Evolutionary conservation across 2,797 vertebrate genomes (phyloP), one percentile per base, ranked within the genome.

Genomic region (Pseudochirops corinnae): DNA sequence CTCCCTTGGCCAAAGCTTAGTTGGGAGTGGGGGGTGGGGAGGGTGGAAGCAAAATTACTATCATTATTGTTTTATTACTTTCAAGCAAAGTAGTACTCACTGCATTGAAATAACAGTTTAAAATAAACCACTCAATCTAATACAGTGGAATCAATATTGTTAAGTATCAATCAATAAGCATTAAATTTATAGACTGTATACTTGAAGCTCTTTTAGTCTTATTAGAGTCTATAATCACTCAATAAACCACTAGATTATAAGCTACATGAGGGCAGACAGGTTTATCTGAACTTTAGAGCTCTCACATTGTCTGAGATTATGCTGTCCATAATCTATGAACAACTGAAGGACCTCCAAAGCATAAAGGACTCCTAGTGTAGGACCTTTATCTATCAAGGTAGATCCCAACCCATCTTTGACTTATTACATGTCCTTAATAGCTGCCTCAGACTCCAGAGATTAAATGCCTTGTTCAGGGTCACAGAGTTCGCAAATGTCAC

Each of bases 11-110:
- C 97, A 97, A 96, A 97, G 96, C 94, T 93, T 94, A 94, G 94
- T 96, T 96, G 39, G 94, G 94, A 55, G 96, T 93, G 74, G 50
- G 46, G 90, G 13, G 60, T 12, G 33, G 62, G 39, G 39, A 26
- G 74, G 39, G 39, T 11, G 95, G 96, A 97, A 92, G 92, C 97
- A 97, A 97, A 97, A 98, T 97, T 94, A 97, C 96, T 90, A 95
- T 97, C 92, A 91, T 98, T 97, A 97, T 98, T 97, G 97, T 97
- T 97, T 97, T 97, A 97, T 97, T 98, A 97, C 98, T 98, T 97
- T 97, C 93, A 95, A 97, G 96, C 95, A 96, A 97, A 97, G 96
- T 94, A 94, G 96, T 98, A 94, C 46, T 96, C 93, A 95, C 87
- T 58, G 92, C 74, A 96, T 74, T 96, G 94, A 91, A 91, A 91